Evolutionary conservation across 1,140 invertebrate genomes (phyloP).

Genomic region (Saccostrea glomerata): DNA sequence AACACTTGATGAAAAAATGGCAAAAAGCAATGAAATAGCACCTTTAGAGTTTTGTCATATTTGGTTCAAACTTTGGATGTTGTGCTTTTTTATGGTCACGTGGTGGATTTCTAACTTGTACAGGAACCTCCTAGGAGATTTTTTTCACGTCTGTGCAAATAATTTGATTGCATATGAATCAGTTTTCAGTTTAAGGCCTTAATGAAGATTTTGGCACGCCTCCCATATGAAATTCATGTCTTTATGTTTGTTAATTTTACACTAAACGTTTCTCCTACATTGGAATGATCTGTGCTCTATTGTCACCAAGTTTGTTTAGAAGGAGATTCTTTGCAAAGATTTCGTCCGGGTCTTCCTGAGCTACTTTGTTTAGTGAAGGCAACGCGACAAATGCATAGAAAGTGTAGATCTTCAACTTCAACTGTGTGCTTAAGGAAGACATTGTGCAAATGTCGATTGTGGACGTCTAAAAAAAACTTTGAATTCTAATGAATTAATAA

Average conservation of each 20-base stretch:
- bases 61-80: conserved; percentile 11
- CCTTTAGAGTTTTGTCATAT: conserved; percentile 13
- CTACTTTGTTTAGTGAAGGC: neutral
- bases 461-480: neutral
- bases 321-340: neutral
- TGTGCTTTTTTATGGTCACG: conserved; percentile 1
- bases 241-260: neutral
- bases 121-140: neutral
- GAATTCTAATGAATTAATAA: too few relatives aligned
- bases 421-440: neutral
- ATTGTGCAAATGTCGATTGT: neutral
- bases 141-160: neutral
- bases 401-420: neutral
- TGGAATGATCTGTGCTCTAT: neutral
- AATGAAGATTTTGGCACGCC: conserved; percentile 31
- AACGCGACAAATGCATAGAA: conserved; percentile 33
- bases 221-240: neutral
- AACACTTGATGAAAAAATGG: conserved; percentile 1
- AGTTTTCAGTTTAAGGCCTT: conserved; percentile 28
- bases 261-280: neutral
- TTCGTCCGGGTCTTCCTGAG: conserved; percentile 22
- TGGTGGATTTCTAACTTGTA: conserved; percentile 10
- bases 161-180: conserved; percentile 32
- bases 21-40: conserved; percentile 22
- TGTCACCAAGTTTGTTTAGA: neutral